Percentiles rank a stretch among this genome's conserved stretches.
Conservation (phyloP, 2,113 vertebrate genomes). For the Myodes glareolus region DNA sequence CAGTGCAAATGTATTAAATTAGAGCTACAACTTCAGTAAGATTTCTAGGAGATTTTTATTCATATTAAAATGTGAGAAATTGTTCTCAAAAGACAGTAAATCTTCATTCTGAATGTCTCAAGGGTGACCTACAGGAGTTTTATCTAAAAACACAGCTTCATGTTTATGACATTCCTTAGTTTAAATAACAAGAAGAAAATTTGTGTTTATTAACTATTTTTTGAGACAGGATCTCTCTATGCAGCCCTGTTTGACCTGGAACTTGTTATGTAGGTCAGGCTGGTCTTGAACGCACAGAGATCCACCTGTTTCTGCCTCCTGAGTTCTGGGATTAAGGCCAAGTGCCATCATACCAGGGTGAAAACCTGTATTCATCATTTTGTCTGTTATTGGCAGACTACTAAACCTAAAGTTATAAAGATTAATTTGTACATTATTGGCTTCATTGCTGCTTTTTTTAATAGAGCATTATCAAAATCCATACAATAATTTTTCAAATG, state of each 20-base stretch:
- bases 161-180: not conserved
- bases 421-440: not conserved
- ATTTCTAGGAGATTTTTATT: not conserved
- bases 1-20: not conserved
- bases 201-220: not conserved
- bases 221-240: not conserved
- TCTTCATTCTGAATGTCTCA: slow-evolving; percentile 1
- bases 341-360: not conserved
- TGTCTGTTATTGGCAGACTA: not conserved
- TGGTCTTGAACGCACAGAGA: not conserved
- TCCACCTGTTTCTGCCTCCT: not conserved
- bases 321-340: not conserved
- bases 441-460: not conserved
- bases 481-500: slow-evolving; percentile 19
- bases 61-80: slow-evolving; percentile 1
- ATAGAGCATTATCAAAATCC: not conserved
- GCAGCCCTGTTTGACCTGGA: not conserved
- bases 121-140: not conserved
- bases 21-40: not conserved
- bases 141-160: not conserved
- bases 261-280: not conserved
- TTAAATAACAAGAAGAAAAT: not conserved
- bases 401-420: not conserved
- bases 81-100: not conserved
- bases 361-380: not conserved